These are phyloP conservation scores for Eueides isabella DNA, from an alignment of 1,140 invertebrate species.

Conservation along the genomic window DNA sequence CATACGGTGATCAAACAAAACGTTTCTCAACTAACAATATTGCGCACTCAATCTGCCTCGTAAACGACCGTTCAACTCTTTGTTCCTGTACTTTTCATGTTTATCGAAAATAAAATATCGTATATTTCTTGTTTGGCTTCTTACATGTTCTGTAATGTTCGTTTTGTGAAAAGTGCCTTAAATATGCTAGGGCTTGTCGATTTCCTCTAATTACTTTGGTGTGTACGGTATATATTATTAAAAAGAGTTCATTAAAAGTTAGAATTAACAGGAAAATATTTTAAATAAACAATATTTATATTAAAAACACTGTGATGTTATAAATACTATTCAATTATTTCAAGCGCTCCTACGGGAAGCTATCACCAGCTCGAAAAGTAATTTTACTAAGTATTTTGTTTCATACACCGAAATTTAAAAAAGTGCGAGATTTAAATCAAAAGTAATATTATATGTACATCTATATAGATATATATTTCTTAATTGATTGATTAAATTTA, in stretches of 20 bases:
- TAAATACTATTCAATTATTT: no score
- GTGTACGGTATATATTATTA: no score
- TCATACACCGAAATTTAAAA: no score
- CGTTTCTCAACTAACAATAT: constrained; percentile 50
- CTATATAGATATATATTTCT: no score
- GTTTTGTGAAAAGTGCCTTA: background rate
- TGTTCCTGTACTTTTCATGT: constrained; percentile 29
- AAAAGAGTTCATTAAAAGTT: background rate
- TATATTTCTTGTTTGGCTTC: constrained; percentile 11
- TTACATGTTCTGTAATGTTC: background rate
- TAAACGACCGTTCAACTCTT: constrained; percentile 29
- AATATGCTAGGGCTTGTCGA: background rate
- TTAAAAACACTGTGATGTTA: no score
- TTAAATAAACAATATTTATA: background rate
- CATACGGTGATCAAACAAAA: constrained; percentile 47
- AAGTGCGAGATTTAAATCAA: no score
- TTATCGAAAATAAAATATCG: constrained; percentile 20
- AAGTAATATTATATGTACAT: no score
- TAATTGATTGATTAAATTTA: no score
- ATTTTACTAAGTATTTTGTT: no score
- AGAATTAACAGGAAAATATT: background rate
- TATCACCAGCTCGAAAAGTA: no score
- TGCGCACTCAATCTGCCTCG: constrained; percentile 43
- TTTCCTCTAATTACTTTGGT: no score
- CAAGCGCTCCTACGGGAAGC: no score